Conservation (phyloP, 2,888 invertebrate genomes). For the Habroteleia sp. region DNA sequence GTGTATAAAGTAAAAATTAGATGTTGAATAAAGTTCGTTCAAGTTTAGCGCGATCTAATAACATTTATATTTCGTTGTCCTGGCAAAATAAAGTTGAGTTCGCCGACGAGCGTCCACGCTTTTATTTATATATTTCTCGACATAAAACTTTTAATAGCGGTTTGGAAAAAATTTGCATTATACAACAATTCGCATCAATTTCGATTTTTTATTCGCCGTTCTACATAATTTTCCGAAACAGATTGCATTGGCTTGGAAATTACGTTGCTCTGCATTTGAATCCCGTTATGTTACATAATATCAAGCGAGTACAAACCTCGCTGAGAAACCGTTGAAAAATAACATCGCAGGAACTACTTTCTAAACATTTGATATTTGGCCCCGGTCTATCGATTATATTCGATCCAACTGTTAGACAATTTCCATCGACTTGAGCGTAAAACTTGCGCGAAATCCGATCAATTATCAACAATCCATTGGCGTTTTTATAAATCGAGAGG, state of each 20-base stretch:
- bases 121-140: too few relatives aligned
- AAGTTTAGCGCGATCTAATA: too few relatives aligned
- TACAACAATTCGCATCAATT: constrained; percentile 6
- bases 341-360: constrained; percentile 39
- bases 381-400: constrained; percentile 29
- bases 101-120: too few relatives aligned
- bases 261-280: constrained; percentile 12
- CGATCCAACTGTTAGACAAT: constrained; percentile 26
- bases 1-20: too few relatives aligned
- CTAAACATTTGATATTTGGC: constrained; percentile 55
- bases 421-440: constrained; percentile 3
- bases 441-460: constrained; percentile 14
- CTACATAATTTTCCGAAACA: constrained; percentile 27
- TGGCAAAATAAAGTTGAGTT: too few relatives aligned
- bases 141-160: too few relatives aligned
- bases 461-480: neutral
- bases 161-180: constrained; percentile 12
- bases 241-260: constrained; percentile 23
- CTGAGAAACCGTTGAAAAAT: constrained; percentile 45
- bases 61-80: too few relatives aligned
- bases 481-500: too few relatives aligned
- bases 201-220: neutral
- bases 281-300: constrained; percentile 20
- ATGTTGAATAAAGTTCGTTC: too few relatives aligned
- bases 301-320: constrained; percentile 7